Evolutionary conservation across 2,888 invertebrate species (phyloP).

Genomic region (Pimpla rufipes): DNA sequence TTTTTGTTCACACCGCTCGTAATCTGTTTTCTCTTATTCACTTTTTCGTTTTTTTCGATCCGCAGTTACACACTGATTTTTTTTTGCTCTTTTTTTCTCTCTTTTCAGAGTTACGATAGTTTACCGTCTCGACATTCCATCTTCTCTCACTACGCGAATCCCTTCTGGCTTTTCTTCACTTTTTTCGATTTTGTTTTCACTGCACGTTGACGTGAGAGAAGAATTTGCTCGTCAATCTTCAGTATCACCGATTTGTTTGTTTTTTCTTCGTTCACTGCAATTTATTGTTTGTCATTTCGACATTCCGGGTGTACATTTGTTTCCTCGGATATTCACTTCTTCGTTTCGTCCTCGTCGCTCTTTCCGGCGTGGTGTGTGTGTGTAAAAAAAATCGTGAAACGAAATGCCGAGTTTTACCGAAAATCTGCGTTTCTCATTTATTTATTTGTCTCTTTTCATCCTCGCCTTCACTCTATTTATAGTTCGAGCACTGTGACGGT

Average conservation of each 20-base stretch:
- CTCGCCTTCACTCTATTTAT: neutral
- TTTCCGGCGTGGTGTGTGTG: too few relatives aligned
- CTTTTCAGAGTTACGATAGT: neutral
- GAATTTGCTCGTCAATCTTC: neutral
- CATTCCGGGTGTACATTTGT: too few relatives aligned
- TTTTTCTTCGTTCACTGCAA: neutral
- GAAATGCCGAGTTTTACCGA: too few relatives aligned
- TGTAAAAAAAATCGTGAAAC: too few relatives aligned
- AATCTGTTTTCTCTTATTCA: neutral
- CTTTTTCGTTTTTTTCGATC: neutral
- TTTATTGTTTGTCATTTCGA: neutral
- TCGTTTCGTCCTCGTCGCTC: too few relatives aligned
- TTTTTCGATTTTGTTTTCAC: neutral
- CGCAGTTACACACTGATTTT: too few relatives aligned
- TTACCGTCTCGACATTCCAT: neutral
- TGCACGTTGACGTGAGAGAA: neutral
- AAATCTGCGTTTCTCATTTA: too few relatives aligned
- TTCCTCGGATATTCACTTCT: too few relatives aligned
- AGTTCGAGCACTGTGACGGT: neutral
- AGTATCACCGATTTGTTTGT: neutral
- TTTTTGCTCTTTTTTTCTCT: neutral
- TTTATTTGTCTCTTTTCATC: neutral
- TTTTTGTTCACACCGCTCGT: neutral
- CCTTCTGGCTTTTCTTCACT: conserved; percentile 4
- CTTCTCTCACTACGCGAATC: too few relatives aligned